Conservation (phyloP, 2,888 invertebrate genomes). For the Lordiphosa andalusiaca region DNA sequence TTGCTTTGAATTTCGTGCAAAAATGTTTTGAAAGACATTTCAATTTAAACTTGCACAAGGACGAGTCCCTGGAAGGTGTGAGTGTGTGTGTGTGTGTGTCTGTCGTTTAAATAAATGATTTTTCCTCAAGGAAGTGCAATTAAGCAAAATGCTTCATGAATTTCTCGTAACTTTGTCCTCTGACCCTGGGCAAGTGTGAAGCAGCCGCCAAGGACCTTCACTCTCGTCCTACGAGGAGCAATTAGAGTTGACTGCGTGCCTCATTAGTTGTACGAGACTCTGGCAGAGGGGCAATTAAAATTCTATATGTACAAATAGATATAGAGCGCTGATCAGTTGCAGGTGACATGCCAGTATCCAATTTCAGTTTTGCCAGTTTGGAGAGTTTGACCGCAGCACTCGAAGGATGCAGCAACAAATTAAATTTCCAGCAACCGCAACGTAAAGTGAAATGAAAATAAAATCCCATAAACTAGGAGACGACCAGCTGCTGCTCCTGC, state of each 20-base stretch:
- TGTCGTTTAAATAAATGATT: constrained; percentile 80
- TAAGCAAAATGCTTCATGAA: constrained; percentile 80
- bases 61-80: constrained; percentile 8
- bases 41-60: constrained; percentile 64
- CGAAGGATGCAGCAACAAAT: constrained; percentile 40
- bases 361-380: constrained; percentile 6
- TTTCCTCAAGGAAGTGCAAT: constrained; percentile 79
- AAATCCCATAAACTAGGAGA: constrained; percentile 47
- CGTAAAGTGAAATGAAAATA: constrained; percentile 52
- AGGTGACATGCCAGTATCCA: constrained; percentile 3
- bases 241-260: too few relatives aligned
- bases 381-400: constrained; percentile 24
- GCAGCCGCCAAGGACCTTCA: too few relatives aligned
- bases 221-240: too few relatives aligned
- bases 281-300: too few relatives aligned
- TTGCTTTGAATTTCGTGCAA: not conserved
- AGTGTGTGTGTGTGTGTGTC: constrained; percentile 60
- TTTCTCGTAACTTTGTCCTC: constrained; percentile 64
- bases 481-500: constrained; percentile 22
- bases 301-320: too few relatives aligned
- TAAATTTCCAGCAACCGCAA: constrained; percentile 48
- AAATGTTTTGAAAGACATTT: constrained; percentile 56
- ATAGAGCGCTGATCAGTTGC: too few relatives aligned
- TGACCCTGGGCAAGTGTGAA: constrained; percentile 24
- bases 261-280: too few relatives aligned